These are phyloP conservation scores for Trigoniulus corallinus DNA, from an alignment of 1,140 invertebrate species.

Conservation along the genomic window DNA sequence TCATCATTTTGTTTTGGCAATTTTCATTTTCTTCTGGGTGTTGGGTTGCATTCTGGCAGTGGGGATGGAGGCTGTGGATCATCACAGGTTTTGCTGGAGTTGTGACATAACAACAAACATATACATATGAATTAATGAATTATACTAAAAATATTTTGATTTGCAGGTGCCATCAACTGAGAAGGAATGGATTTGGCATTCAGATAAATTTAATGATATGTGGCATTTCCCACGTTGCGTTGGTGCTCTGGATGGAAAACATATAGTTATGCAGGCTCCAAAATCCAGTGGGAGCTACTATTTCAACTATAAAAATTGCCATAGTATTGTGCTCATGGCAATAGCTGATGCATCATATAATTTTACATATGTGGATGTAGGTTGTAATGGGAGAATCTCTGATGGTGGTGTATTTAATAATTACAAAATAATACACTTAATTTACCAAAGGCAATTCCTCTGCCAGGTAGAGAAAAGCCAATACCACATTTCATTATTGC, in stretches of 20 bases:
- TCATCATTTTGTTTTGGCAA: no score
- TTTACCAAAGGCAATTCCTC: background rate
- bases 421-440: background rate
- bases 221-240: constrained; percentile 22
- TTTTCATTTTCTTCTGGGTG: background rate
- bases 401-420: constrained; percentile 22
- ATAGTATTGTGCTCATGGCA: constrained; percentile 21
- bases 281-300: constrained; percentile 14
- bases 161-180: background rate
- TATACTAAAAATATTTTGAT: no score
- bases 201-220: background rate
- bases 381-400: constrained; percentile 20
- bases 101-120: background rate
- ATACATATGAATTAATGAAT: background rate
- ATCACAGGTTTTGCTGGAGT: background rate
- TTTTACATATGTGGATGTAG: constrained; percentile 21
- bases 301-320: constrained; percentile 24
- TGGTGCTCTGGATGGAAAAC: constrained; percentile 28
- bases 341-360: constrained; percentile 19
- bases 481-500: constrained; percentile 20
- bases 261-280: constrained; percentile 16
- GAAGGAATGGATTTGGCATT: background rate
- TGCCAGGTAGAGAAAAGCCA: background rate
- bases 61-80: background rate
- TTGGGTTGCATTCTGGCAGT: background rate